Evolutionary conservation across 2,113 vertebrate species (phyloP).

Genomic region (Neodontobutis hainanensis): DNA sequence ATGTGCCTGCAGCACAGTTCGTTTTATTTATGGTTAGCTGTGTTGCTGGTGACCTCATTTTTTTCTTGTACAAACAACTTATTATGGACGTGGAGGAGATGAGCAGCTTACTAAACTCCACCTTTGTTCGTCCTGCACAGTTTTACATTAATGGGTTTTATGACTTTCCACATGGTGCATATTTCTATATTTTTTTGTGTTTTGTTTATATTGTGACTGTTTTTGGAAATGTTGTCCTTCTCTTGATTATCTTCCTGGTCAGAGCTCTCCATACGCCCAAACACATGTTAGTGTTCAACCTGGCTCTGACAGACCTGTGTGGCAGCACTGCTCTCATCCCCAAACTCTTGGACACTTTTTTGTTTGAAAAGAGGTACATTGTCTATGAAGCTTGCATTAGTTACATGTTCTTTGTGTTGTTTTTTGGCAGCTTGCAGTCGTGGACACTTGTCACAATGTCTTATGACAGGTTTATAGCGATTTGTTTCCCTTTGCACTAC

Average conservation of each 20-base stretch:
- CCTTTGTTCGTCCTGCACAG: constrained; percentile 38
- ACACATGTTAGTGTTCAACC: constrained; percentile 64
- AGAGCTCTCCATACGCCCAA: constrained; percentile 65
- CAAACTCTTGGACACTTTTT: constrained; percentile 61
- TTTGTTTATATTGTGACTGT: constrained; percentile 56
- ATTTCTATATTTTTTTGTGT: constrained; percentile 64
- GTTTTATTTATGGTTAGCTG: too few species aligned
- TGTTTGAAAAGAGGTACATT: constrained; percentile 56
- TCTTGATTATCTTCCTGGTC: constrained; percentile 47
- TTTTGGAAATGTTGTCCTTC: constrained; percentile 54
- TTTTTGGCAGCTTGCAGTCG: constrained; percentile 59
- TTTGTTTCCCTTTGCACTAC: constrained; percentile 68
- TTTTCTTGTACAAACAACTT: too few species aligned
- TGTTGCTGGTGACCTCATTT: too few species aligned
- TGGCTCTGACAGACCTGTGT: constrained; percentile 67
- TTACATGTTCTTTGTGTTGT: constrained; percentile 66
- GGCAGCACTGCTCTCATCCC: constrained; percentile 66
- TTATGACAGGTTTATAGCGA: constrained; percentile 70
- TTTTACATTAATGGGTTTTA: constrained; percentile 55
- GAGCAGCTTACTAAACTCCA: constrained; percentile 7
- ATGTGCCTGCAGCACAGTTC: too few species aligned
- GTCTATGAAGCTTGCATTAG: constrained; percentile 59
- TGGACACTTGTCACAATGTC: constrained; percentile 62
- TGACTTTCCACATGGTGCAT: constrained; percentile 43
- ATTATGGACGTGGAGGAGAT: constrained; percentile 5